Conservation (phyloP, 2,113 vertebrate genomes). For the Dermatemys mawii region DNA sequence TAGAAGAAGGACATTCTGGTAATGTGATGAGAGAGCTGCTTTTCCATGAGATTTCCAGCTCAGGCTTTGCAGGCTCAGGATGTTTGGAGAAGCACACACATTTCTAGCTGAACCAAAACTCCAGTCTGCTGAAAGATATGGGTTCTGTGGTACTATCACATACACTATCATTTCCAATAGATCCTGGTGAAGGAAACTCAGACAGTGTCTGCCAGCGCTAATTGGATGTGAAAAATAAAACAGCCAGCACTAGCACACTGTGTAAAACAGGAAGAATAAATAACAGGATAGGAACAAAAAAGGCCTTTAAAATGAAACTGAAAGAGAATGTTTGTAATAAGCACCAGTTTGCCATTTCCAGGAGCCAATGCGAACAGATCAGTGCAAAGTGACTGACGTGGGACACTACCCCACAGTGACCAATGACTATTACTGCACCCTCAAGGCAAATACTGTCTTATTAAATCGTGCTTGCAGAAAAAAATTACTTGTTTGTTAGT, state of each 20-base stretch:
- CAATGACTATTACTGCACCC: slow-evolving; percentile 29
- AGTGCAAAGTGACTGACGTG: neutral
- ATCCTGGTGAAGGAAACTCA: neutral
- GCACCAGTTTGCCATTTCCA: neutral
- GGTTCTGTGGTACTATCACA: neutral
- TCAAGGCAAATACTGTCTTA: neutral
- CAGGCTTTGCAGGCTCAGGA: fast-evolving
- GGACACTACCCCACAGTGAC: slow-evolving; percentile 62
- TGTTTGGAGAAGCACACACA: neutral
- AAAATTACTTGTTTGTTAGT: neutral
- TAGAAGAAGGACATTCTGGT: neutral
- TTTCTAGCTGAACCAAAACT: neutral
- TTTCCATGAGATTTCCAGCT: neutral
- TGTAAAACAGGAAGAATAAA: neutral
- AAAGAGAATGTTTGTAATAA: neutral
- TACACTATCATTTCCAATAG: neutral
- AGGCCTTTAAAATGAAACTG: fast-evolving
- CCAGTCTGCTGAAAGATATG: neutral
- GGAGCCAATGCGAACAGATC: neutral
- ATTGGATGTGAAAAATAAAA: neutral
- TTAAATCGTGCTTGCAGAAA: neutral
- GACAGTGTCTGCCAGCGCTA: neutral
- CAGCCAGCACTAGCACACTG: neutral
- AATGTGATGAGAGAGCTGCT: neutral
- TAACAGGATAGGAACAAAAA: neutral